Conservation (phyloP, 2,797 vertebrate genomes). For the Periparus ater region DNA sequence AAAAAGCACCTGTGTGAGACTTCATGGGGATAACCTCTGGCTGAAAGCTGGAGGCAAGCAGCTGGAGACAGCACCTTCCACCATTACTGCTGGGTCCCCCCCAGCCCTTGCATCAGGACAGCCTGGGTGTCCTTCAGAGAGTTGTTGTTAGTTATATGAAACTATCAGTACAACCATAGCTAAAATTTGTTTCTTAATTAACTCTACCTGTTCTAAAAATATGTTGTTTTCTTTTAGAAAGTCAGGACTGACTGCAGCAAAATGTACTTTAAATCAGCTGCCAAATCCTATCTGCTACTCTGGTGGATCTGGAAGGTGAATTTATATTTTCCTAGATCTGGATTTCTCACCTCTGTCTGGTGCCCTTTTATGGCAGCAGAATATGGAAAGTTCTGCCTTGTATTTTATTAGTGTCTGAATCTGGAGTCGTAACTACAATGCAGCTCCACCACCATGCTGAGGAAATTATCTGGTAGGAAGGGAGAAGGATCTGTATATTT, state of each 20-base stretch:
- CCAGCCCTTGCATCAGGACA: background rate
- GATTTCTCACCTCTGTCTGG: background rate
- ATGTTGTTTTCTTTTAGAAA: background rate
- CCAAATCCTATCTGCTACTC: background rate
- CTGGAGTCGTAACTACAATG: background rate
- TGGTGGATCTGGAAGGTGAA: background rate
- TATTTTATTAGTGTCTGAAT: conserved; percentile 35
- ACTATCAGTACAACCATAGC: background rate
- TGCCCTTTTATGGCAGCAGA: background rate
- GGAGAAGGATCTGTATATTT: background rate
- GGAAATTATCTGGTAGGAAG: background rate
- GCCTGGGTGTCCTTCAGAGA: background rate
- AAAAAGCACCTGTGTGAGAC: background rate
- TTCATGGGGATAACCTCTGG: background rate
- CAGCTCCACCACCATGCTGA: background rate
- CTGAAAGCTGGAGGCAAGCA: background rate
- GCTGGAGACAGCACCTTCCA: background rate
- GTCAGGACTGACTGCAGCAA: background rate
- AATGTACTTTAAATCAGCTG: background rate
- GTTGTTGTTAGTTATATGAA: background rate
- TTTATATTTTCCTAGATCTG: background rate
- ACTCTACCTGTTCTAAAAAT: background rate
- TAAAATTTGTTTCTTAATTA: background rate
- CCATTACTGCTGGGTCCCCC: background rate
- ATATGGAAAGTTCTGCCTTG: background rate